Evolutionary conservation across 2,888 invertebrate genomes (phyloP).

Genomic region (Cabera pusaria): DNA sequence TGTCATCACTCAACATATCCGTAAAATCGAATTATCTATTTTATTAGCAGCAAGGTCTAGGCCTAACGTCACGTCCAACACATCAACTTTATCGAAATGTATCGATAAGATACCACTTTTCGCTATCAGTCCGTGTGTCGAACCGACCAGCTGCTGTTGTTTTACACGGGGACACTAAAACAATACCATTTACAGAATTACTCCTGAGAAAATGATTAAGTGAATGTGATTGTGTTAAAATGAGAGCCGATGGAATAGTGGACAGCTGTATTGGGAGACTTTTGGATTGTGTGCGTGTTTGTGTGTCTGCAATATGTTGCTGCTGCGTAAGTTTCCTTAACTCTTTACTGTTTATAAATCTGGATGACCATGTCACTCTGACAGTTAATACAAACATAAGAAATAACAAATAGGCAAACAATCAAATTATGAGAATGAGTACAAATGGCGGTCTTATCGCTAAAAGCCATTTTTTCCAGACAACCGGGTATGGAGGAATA

Average conservation of each 20-base stretch:
- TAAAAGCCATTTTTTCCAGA: no score
- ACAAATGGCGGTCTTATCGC: no score
- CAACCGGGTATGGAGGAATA: no score
- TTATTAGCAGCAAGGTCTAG: constrained; percentile 43
- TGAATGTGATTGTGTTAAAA: constrained; percentile 48
- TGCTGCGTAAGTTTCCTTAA: constrained; percentile 54
- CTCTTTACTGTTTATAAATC: background rate
- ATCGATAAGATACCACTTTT: constrained; percentile 65
- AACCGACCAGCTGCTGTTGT: constrained; percentile 42
- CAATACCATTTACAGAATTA: constrained; percentile 8
- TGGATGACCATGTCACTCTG: no score
- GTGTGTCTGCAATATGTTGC: constrained; percentile 42
- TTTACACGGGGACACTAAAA: constrained; percentile 31
- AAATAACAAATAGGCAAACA: no score
- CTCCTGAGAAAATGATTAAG: constrained; percentile 27
- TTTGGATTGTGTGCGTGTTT: constrained; percentile 44
- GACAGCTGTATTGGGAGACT: constrained; percentile 45
- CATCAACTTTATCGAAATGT: constrained; percentile 60
- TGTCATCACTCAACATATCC: no score
- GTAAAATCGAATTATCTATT: constrained; percentile 22
- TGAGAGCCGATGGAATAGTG: constrained; percentile 49
- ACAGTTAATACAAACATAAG: no score
- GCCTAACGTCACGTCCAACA: constrained; percentile 36
- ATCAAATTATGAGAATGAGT: no score
- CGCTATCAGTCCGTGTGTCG: constrained; percentile 43